Conservation (phyloP, 2,888 invertebrate genomes). For the Tinea pellionella region DNA sequence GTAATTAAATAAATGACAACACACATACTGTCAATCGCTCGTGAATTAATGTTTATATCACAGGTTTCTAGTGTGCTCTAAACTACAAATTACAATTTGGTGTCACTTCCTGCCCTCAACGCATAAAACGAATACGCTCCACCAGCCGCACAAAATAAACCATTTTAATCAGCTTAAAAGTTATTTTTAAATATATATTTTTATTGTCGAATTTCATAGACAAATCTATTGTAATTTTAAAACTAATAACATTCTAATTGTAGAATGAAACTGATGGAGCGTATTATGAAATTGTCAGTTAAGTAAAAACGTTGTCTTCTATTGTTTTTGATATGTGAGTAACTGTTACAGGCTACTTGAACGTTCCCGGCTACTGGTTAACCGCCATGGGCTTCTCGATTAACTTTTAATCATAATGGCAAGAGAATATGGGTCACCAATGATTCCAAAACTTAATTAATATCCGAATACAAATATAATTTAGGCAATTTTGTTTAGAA, state of each 20-base stretch:
- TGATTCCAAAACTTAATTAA: constrained; percentile 49
- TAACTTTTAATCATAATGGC: constrained; percentile 31
- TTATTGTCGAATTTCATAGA: not conserved
- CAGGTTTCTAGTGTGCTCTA: constrained; percentile 63
- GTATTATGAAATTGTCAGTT: not conserved
- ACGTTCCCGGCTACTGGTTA: not conserved
- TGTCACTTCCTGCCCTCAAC: not conserved
- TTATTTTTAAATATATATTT: not conserved
- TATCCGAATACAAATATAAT: constrained; percentile 45
- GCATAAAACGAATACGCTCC: not conserved
- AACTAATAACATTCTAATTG: not conserved
- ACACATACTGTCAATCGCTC: constrained; percentile 49
- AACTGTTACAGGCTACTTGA: not conserved
- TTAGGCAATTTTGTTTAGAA: constrained; percentile 54
- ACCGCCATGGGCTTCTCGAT: not conserved
- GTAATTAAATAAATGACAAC: constrained; percentile 21
- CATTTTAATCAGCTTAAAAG: not conserved
- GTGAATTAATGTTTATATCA: constrained; percentile 57
- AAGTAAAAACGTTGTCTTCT: not conserved
- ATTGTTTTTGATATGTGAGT: not conserved
- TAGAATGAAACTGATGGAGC: not conserved
- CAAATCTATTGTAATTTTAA: not conserved
- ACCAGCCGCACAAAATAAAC: not conserved
- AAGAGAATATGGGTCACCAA: constrained; percentile 46
- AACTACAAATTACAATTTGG: constrained; percentile 16